Evolutionary conservation across 2,888 invertebrate genomes (phyloP), one percentile per base, ranked within the genome.

Genomic region (Chironomus tentans): DNA sequence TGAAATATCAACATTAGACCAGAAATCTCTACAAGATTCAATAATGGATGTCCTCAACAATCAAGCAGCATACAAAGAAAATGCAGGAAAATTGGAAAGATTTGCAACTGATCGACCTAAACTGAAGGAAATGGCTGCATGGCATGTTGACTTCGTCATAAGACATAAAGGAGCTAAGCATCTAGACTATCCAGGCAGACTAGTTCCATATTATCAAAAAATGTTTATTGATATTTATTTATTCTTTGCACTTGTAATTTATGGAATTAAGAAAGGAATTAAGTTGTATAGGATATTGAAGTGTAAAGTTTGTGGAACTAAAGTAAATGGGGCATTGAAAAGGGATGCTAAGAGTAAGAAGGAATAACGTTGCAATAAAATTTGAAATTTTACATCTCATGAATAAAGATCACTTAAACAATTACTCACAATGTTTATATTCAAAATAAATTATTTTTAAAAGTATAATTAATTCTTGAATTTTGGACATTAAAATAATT

Each of bases 1-100:
- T 81, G 79, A 24, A 83, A 85, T 78, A 81, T 81, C 0, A 68
- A 77, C 18, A 79, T 81, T 28, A 78, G 80, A 0, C 81, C 47
- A 78, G 80, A 1, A 10, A 77, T 3, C 77, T 85, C 1, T 80
- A 77, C 2, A 18, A 6, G 77, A 79, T 7, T 79, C 82, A 0
- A 80, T 85, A 0, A 68, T 7, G 7, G 15, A 62, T 12, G 22
- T 62, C 7, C 6, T 73, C 21, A 73, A 62, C 2, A 56, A 56
- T 6, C 18, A 18, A 28, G 10, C 4, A 46, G n/a, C 28, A 18
- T 75, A 22, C 21, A 47, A 15, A 68, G 62, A 68, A 50, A 75
- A 48, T 68, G 13, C 46, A 5, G 28, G 7, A 15, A 68, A 75
- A 68, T 48, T 75, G 2, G 21, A 48, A 24, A 18, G 1, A 46